Percentiles rank a stretch among this genome's conserved stretches.
phyloP scores from a whole-genome alignment of 2,113 vertebrate genomes.

The Oncorhynchus clarkii region DNA sequence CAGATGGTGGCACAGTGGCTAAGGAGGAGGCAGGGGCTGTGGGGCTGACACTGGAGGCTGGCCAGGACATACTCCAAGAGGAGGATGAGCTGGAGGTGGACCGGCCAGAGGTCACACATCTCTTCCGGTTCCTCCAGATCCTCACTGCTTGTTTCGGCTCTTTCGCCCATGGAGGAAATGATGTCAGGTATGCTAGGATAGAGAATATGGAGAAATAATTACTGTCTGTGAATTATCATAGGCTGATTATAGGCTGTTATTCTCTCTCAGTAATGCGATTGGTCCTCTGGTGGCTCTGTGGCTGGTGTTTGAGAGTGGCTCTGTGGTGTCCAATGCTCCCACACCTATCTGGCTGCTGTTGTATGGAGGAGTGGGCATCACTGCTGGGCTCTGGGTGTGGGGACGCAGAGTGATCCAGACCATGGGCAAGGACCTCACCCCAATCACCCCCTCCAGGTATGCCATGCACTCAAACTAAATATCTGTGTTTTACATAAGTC shows the following conservation, averaged over 20 bases:
- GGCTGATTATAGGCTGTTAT: background rate
- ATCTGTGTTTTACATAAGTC: no score
- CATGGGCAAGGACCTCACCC: slow-evolving; percentile 94
- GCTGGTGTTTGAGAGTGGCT: slow-evolving; percentile 79
- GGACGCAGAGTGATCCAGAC: slow-evolving; percentile 97
- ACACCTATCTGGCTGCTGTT: slow-evolving; percentile 93
- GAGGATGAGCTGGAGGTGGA: slow-evolving; percentile 90
- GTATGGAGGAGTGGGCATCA: slow-evolving; percentile 90
- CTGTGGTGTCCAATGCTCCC: slow-evolving; percentile 74
- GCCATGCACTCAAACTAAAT: background rate
- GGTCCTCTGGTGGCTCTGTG: slow-evolving; percentile 91
- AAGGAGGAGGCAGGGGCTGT: slow-evolving; percentile 39
- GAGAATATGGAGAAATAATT: background rate
- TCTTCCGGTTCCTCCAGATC: slow-evolving; percentile 96
- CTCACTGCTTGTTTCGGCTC: slow-evolving; percentile 96
- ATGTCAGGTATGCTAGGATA: slow-evolving; percentile 82
- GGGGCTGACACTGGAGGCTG: slow-evolving; percentile 59
- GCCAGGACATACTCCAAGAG: slow-evolving; percentile 64
- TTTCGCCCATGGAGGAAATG: slow-evolving; percentile 95
- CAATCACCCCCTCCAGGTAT: slow-evolving; percentile 96
- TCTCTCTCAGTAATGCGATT: slow-evolving; percentile 86
- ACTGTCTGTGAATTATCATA: background rate
- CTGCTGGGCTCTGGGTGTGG: slow-evolving; percentile 92
- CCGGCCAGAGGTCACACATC: slow-evolving; percentile 83
- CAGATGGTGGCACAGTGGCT: slow-evolving; percentile 49